A percentile compares a stretch with the other conserved stretches of the same genome.
Evolutionary conservation across 2,113 vertebrate species (phyloP).

Genomic region (Opisthocomus hoazin): DNA sequence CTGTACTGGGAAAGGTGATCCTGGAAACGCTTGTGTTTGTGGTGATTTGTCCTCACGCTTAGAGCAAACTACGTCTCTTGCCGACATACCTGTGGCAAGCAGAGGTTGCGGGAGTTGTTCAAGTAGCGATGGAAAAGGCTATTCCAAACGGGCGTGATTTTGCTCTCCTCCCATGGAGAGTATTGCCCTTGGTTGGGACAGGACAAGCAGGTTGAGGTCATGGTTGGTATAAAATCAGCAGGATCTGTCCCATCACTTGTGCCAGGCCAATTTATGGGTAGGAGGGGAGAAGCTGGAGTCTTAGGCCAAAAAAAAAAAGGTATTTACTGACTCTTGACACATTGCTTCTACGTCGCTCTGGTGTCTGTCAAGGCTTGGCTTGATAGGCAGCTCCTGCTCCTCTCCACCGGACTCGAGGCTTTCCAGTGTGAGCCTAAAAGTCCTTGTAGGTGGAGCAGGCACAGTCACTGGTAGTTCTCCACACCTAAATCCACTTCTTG

Average conservation of each 20-base stretch:
- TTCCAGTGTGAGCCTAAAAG: not conserved
- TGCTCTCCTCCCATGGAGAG: not conserved
- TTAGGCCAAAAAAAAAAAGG: not conserved
- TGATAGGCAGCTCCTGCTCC: not conserved
- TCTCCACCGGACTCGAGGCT: not conserved
- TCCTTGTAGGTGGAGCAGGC: not conserved
- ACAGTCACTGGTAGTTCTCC: not conserved
- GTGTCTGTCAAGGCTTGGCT: too few species aligned
- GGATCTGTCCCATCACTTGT: not conserved
- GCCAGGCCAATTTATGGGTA: not conserved
- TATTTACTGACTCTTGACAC: not conserved
- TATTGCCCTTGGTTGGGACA: not conserved
- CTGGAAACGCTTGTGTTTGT: not conserved
- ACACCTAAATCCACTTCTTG: not conserved
- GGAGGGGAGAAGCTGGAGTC: not conserved
- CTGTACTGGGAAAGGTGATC: conserved; percentile 4
- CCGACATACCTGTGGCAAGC: not conserved
- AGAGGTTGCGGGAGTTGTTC: conserved; percentile 7
- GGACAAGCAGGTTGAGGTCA: not conserved
- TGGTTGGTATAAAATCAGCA: not conserved
- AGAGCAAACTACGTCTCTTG: conserved; percentile 5
- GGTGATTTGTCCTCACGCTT: not conserved
- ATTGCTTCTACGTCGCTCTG: not conserved
- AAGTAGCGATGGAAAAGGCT: not conserved
- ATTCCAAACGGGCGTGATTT: not conserved